phyloP scores from a whole-genome alignment of 2,797 vertebrate species.

The Tachyglossus aculeatus region DNA sequence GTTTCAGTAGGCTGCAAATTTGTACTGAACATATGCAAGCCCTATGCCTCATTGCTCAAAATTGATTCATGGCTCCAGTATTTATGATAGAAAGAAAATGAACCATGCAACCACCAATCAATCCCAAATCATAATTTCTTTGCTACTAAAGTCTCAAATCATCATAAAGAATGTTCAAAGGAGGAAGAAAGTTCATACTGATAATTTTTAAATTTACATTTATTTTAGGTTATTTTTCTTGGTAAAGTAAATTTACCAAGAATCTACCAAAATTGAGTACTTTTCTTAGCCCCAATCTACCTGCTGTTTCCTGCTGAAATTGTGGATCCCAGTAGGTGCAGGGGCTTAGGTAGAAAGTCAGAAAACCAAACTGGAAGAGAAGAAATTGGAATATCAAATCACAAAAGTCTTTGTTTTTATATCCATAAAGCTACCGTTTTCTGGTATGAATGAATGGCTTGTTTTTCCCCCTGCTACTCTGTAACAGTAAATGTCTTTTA shows the following conservation, averaged over 20 bases:
- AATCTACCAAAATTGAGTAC: neutral
- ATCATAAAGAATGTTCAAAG: constrained; percentile 9
- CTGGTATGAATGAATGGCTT: no score
- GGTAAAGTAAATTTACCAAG: constrained; percentile 12
- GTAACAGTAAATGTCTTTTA: constrained; percentile 63
- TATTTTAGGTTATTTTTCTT: neutral
- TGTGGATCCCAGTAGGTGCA: neutral
- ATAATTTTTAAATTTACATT: constrained; percentile 3
- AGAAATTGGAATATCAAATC: no score
- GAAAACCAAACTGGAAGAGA: no score
- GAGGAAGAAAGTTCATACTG: neutral
- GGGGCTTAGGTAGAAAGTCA: neutral
- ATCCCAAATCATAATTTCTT: constrained; percentile 29
- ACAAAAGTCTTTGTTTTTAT: no score
- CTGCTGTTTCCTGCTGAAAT: constrained; percentile 1
- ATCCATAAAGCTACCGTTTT: no score
- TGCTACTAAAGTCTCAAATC: neutral
- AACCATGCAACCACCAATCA: neutral
- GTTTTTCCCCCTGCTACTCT: constrained; percentile 48
- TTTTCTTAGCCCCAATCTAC: constrained; percentile 3
- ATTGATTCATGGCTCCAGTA: constrained; percentile 6
- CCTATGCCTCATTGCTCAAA: constrained; percentile 23
- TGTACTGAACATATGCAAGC: constrained; percentile 2
- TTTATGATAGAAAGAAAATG: constrained; percentile 28
- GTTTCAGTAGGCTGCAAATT: constrained; percentile 7